These are phyloP conservation scores for Podocnemis expansa DNA, from an alignment of 2,113 vertebrate species.

Conservation along the genomic window DNA sequence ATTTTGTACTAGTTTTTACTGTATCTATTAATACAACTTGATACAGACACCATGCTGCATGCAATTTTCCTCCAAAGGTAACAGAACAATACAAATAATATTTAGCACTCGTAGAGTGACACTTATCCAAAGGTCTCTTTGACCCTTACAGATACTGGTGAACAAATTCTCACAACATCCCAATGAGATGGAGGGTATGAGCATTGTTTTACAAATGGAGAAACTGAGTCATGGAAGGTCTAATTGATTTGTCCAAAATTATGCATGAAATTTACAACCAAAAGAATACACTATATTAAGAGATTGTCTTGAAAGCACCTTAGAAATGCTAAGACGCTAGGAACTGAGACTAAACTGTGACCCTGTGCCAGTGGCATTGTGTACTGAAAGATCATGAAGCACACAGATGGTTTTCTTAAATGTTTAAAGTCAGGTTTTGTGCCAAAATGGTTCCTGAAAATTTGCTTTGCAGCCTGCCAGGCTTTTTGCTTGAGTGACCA, in stretches of 20 bases:
- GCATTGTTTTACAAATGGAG: not conserved
- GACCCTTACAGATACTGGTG: accelerated
- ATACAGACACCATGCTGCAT: not conserved
- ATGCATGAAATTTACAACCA: not conserved
- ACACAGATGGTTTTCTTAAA: not conserved
- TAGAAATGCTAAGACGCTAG: not conserved
- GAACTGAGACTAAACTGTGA: not conserved
- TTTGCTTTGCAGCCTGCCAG: not conserved
- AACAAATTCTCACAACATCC: not conserved
- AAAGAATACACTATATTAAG: not conserved
- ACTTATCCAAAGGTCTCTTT: not conserved
- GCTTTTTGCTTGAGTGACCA: not conserved
- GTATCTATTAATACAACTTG: not conserved
- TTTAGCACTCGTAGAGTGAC: not conserved
- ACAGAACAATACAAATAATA: not conserved
- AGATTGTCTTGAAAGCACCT: not conserved
- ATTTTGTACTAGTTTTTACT: not conserved
- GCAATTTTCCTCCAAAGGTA: not conserved
- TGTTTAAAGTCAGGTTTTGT: not conserved
- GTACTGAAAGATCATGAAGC: not conserved
- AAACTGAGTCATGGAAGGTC: not conserved
- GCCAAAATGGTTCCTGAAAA: not conserved
- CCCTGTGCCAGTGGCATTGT: not conserved
- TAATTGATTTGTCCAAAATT: not conserved
- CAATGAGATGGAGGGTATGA: not conserved